Base-by-base conservation (phyloP, 2,797 vertebrate genomes). In the Phataginus tricuspis region DNA sequence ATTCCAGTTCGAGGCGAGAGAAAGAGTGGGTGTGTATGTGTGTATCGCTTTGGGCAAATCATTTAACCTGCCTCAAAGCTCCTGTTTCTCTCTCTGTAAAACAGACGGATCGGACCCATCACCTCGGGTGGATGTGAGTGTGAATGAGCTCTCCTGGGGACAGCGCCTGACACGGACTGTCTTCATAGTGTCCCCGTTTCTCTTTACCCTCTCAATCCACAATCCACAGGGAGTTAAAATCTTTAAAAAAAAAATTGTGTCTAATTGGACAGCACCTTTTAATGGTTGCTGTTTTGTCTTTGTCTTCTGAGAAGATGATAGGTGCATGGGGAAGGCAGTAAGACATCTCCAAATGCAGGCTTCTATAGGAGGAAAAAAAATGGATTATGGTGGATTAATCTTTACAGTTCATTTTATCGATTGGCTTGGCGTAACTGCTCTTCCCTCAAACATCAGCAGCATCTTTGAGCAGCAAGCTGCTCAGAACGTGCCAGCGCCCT, bases 371-470 rank as follows among this genome's bases (percentile, higher is more conserved):
- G 86, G 83, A 66, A 55, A 45, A 61, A 57, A 80, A 93, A 94
- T 92, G 88, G 87, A 96, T 96, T 92, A 87, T 78, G 74, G 87
- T 78, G 95, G 90, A 88, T 95, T 97, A 94, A 96, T 97, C 85
- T 29, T 96, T 97, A 79, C 96, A 94, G 72, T 94, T 90, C 69
- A 69, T 72, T 95, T 97, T 34, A 96, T 89, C 31, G 92, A 96
- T 89, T 31, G 78, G 14, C 39, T 90, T 86, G 59, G 83, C 89
- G 66, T 95, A 93, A 95, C 96, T 95, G 14, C 87, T 95, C 51
- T 93, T 37, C 75, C 91, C 75, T 55, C 18, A 8, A 94, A 95
- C 91, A 37, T 90, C 82, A 74, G 90, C 53, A 85, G 39, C 51
- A 11, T 93, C 86, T 98, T 96, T 91, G 55, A n/a, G 98, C 80